Evolutionary conservation across 2,797 vertebrate genomes (phyloP), one percentile per base, ranked within the genome.

Genomic region (Selene dorsalis): DNA sequence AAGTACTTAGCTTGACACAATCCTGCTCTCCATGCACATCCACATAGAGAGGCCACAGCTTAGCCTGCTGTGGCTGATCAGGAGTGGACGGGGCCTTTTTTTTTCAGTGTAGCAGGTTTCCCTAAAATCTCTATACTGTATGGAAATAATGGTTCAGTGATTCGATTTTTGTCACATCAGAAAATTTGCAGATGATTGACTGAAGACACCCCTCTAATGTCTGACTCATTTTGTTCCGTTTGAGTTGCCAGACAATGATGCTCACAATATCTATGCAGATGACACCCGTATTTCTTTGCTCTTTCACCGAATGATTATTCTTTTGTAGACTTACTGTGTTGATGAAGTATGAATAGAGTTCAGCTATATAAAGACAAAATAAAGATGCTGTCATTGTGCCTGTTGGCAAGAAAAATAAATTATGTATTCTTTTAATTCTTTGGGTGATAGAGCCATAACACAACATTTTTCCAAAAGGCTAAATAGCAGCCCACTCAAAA

Each of bases 1-100:
- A 81, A 84, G 82, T 86, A 86, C 82, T 84, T 82, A 75, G 77
- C 56, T 69, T 69, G 57, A 80, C 71, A 82, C 75, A 80, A 84
- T 80, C 84, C 79, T 68, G 52, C 87, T 87, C 52, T 88, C 70
- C 45, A 45, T 87, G 78, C 79, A 64, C 69, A 88, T 80, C 63
- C 68, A 72, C 70, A 69, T 14, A 47, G 28, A 73, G 62, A 77
- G 41, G 59, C 77, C 75, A 53, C 50, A 71, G 73, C 53, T 79
- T 60, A 81, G 67, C 66, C 78, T 78, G 73, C 75, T 69, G 59
- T 71, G 69, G 84, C 52, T 83, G 48, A 79, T 83, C 43, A 78
- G 67, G 58, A 71, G 62, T 5, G 14, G 26, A 58, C 63, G 35
- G 12, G 26, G 28, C 48, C 26, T 26, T 57, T 59, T 38, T 62